Percentiles rank a stretch among this genome's conserved stretches.
Conservation (phyloP, 1,140 invertebrate genomes). For the Drosophila tristis region DNA sequence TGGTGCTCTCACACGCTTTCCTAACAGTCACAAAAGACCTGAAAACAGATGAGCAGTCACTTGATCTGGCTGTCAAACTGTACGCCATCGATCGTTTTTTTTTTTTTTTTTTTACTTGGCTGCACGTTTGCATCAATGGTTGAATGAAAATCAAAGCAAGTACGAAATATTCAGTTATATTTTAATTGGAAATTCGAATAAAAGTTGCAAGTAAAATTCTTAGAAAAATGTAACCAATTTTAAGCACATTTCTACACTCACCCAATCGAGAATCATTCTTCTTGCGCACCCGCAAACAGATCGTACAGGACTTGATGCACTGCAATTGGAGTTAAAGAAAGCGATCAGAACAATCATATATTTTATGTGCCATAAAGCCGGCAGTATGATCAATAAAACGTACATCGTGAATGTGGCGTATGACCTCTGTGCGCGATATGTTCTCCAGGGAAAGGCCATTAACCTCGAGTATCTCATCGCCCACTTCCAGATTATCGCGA, state of each 20-base stretch:
- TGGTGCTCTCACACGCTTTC: not conserved
- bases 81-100: conserved; percentile 6
- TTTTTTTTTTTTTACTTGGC: too few species aligned
- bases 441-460: conserved; percentile 96
- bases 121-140: too few species aligned
- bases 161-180: too few species aligned
- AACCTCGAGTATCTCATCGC: conserved; percentile 97
- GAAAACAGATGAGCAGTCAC: conserved; percentile 17
- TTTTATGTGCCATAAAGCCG: too few species aligned
- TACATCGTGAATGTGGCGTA: conserved; percentile 97
- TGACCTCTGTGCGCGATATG: conserved; percentile 94
- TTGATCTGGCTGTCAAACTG: conserved; percentile 9
- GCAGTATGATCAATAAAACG: conserved; percentile 33
- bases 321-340: conserved; percentile 82
- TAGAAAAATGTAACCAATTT: not conserved
- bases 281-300: conserved; percentile 95
- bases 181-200: too few species aligned
- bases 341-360: not conserved
- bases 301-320: conserved; percentile 97
- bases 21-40: conserved; percentile 1
- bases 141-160: too few species aligned
- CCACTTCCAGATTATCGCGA: conserved; percentile 95
- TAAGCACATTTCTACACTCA: conserved; percentile 86
- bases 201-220: too few species aligned
- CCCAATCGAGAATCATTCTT: conserved; percentile 93